Conservation (phyloP, 2,888 invertebrate species). For the Melanophora roralis region DNA sequence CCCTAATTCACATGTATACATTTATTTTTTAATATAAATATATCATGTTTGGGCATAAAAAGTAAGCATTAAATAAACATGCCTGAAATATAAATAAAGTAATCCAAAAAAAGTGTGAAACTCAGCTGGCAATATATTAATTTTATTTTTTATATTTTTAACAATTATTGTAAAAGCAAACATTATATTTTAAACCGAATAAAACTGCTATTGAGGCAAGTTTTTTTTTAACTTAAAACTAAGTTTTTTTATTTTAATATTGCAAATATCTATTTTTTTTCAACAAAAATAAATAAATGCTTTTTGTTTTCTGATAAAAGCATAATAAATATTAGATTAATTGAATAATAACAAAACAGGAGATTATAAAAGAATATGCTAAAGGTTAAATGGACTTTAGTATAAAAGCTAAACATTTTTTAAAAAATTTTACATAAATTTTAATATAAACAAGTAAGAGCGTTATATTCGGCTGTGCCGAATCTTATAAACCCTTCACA, state of each 20-base stretch:
- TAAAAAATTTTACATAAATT: no score
- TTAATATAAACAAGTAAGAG: no score
- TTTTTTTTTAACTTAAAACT: not conserved
- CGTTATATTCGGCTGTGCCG: no score
- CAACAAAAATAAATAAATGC: not conserved
- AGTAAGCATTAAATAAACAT: constrained; percentile 30
- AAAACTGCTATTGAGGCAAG: constrained; percentile 4
- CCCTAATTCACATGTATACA: not conserved
- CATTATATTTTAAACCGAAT: not conserved
- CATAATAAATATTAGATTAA: constrained; percentile 25
- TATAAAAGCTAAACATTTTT: no score
- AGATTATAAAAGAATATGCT: no score
- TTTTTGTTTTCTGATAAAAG: constrained; percentile 5
- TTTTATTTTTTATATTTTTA: not conserved
- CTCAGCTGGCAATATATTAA: constrained; percentile 23
- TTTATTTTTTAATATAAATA: constrained; percentile 27
- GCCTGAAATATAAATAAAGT: constrained; percentile 6
- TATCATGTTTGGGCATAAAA: constrained; percentile 20
- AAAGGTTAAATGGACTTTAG: no score
- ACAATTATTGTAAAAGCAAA: not conserved
- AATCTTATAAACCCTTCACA: no score
- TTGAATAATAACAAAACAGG: not conserved
- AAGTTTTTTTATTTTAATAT: not conserved
- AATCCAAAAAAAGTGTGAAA: constrained; percentile 44
- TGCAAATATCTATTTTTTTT: not conserved